Conservation (phyloP, 1,140 invertebrate species). For the Myzus persicae region DNA sequence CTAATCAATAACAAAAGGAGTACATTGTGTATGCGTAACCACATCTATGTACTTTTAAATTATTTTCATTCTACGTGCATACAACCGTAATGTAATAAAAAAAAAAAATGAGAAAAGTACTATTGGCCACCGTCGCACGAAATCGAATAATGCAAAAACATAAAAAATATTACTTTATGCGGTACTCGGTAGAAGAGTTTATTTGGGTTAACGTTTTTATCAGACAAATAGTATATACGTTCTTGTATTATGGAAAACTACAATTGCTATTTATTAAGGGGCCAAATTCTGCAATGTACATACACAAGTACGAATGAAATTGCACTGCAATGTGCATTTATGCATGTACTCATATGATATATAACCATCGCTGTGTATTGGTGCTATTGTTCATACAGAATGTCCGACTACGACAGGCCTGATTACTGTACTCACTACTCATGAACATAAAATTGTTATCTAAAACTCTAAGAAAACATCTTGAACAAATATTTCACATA, state of each 20-base stretch:
- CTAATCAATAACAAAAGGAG: constrained; percentile 22
- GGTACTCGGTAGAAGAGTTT: constrained; percentile 18
- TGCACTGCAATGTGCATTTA: not conserved
- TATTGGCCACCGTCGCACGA: not conserved
- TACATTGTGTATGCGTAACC: not conserved
- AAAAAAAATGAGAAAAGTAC: not conserved
- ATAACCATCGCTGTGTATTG: not conserved
- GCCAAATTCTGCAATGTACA: constrained; percentile 7
- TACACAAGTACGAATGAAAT: not conserved
- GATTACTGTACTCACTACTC: not conserved
- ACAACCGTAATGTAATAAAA: not conserved
- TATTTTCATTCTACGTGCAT: not conserved
- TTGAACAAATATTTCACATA: not conserved
- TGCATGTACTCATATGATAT: not conserved
- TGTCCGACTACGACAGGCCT: not conserved
- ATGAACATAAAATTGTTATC: not conserved
- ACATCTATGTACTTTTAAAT: not conserved
- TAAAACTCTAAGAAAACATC: not conserved
- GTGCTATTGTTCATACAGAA: not conserved
- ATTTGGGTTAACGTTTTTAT: constrained; percentile 41
- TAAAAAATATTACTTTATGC: not conserved
- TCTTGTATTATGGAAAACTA: not conserved
- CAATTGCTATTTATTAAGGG: constrained; percentile 18
- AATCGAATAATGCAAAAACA: constrained; percentile 18
- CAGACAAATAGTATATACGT: not conserved